Percentiles rank a stretch among this genome's conserved stretches.
Evolutionary conservation across 2,113 vertebrate genomes (phyloP).

Genomic region (Ctenomys sociabilis): DNA sequence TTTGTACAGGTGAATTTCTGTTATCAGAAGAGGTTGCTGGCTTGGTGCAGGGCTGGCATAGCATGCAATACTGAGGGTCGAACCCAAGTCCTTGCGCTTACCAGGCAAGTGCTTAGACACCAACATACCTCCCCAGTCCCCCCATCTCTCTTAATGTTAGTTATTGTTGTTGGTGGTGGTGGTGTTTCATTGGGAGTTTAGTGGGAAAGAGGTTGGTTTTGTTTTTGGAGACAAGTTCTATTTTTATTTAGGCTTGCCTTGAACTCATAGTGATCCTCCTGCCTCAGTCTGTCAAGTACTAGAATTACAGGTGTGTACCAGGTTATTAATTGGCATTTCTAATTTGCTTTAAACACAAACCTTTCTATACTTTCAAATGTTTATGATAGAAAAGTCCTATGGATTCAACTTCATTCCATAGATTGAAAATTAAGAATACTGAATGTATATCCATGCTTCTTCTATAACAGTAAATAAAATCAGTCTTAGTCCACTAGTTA

Average conservation of each 20-base stretch:
- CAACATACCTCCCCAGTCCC: no score
- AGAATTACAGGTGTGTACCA: not conserved
- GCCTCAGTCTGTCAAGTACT: no score
- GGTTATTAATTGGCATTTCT: not conserved
- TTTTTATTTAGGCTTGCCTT: not conserved
- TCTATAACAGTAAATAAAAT: slow-evolving; percentile 14
- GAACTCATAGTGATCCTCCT: not conserved
- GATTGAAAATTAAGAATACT: slow-evolving; percentile 32
- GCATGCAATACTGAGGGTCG: no score
- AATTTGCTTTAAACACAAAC: slow-evolving; percentile 30
- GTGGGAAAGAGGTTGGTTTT: not conserved
- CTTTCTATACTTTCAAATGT: slow-evolving; percentile 42
- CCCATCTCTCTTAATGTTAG: not conserved
- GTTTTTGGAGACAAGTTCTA: not conserved
- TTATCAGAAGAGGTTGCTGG: not conserved
- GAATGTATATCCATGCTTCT: slow-evolving; percentile 10
- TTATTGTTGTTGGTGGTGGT: not conserved
- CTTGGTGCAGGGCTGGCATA: no score
- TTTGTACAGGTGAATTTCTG: not conserved
- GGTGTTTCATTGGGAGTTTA: not conserved
- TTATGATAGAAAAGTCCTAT: slow-evolving; percentile 43
- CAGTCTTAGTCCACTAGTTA: not conserved
- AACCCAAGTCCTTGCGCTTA: no score
- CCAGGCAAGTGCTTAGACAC: no score
- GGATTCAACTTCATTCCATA: slow-evolving; percentile 13